Evolutionary conservation across 2,888 invertebrate species (phyloP), one percentile per base, ranked within the genome.

Genomic region (Petrolisthes cinctipes): DNA sequence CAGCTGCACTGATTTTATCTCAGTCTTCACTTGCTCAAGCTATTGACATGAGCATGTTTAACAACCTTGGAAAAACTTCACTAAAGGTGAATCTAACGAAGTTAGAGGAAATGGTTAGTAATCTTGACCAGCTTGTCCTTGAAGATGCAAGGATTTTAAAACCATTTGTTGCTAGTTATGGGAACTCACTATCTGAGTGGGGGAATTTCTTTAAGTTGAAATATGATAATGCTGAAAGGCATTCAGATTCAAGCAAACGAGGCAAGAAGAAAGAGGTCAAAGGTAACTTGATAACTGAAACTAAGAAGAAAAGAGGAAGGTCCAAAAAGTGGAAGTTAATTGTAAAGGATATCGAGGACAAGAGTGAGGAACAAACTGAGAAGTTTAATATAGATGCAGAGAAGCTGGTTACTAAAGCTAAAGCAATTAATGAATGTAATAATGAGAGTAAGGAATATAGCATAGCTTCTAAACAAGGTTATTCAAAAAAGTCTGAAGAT

Each of bases 1-100:
- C 85, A 71, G 89, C 90, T 82, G 90, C 90, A 37, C 71, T 82
- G n/a, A 73, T 90, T 5, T 89, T 90, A 54, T 85, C 89, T 5
- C 90, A 90, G 82, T 90, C 90, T 57, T 86, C 90, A 57, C 86
- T 89, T 54, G 87, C 89, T 56, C 57, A 71, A 37, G 83, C 79
- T 53, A 85, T 90, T 61, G 86, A 90, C 66, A 90, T 90, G 90
- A 81, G 82, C 54, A 90, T 90, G 90, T 90, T 90, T 86, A 76
- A 80, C 23, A 83, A 87, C 56, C 54, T 89, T 17, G 87, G 83
- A 4, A 89, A 78, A 75, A 87, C 85, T 73, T 80, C 56, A 37
- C 82, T 87, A 17, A 51, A 54, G 20, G 80, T 90, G 17, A 82
- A 78, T n/a, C 54, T 85, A 57, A 81, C 11, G 57, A 53, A 17